Base-by-base conservation (phyloP, 2,888 invertebrate species). In the Julus scandinavius region DNA sequence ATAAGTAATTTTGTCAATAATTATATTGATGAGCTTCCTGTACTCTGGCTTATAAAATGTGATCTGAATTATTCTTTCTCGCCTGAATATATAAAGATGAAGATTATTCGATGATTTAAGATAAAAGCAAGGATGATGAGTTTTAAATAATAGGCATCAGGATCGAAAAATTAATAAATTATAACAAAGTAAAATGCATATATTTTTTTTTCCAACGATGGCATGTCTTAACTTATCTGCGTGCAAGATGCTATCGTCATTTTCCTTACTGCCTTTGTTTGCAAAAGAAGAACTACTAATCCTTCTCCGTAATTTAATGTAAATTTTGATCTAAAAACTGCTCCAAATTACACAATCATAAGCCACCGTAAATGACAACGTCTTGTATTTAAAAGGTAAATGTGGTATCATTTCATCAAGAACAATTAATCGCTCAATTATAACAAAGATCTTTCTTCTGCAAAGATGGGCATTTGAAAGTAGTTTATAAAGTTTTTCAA, bases 1-100 rank as follows among this genome's bases (percentile, higher is more conserved):
- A 63, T 63, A 63, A 63, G 63, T 63, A 63, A 63, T 63, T 63
- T 63, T 63, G 63, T 63, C 63, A 63, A 63, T 63, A 63, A 63
- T 63, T 63, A 63, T 63, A 63, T 63, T 63, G 63, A 63, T 63
- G 63, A 63, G 63, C 63, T 63, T 63, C 63, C 63, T 63, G 63
- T 17, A 17, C 63, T 0, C 63, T 17, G 63, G 63, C 63, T n/a
- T 63, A 63, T n/a, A 63, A 63, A 63, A 63, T 63, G 63, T 63
- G 63, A 63, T 63, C 63, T 63, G 63, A 63, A 63, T 63, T 63
- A 63, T 63, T 63, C 63, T 63, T 63, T 63, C 63, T 63, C 63
- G 63, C 63, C 63, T 63, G 63, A 63, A 63, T 63, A 5, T 63
- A 63, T 63, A 63, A 63, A 63, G 63, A 63, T 63, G 63, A 63